Evolutionary conservation across 2,797 vertebrate species (phyloP).

Genomic region (Neostethus bicornis): DNA sequence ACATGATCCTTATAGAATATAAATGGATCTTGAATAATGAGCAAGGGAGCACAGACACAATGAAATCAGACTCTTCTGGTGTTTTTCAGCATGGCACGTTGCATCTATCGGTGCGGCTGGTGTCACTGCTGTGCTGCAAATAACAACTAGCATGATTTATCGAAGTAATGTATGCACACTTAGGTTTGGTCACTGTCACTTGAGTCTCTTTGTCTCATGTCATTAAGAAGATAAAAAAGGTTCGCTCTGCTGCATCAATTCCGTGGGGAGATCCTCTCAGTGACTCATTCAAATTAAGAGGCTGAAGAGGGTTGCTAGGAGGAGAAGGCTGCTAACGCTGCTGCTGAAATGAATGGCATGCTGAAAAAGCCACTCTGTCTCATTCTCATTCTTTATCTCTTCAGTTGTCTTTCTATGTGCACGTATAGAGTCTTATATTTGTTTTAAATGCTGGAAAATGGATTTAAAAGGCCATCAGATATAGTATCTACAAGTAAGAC

Average conservation of each 20-base stretch:
- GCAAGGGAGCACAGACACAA: neutral
- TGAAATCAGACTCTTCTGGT: neutral
- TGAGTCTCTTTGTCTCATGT: slow-evolving; percentile 49
- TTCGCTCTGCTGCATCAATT: slow-evolving; percentile 53
- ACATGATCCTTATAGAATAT: slow-evolving; percentile 4
- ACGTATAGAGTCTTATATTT: neutral
- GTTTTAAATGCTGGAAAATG: slow-evolving; percentile 1
- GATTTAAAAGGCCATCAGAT: slow-evolving; percentile 18
- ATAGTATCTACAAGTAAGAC: slow-evolving; percentile 10
- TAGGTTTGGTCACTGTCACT: slow-evolving; percentile 52
- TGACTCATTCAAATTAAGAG: slow-evolving; percentile 72
- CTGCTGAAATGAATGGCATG: slow-evolving; percentile 42
- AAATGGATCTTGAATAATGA: slow-evolving; percentile 3
- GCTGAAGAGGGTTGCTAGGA: slow-evolving; percentile 38
- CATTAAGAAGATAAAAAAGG: slow-evolving; percentile 68
- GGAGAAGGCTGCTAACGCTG: slow-evolving; percentile 47
- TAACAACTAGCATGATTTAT: neutral
- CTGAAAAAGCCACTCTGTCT: slow-evolving; percentile 34
- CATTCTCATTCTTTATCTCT: slow-evolving; percentile 12
- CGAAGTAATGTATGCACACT: slow-evolving; percentile 12
- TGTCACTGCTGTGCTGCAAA: neutral
- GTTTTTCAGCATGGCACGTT: neutral
- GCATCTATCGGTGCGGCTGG: neutral
- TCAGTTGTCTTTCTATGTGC: slow-evolving; percentile 6
- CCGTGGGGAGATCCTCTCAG: slow-evolving; percentile 63